These are phyloP conservation scores for Thelaira solivaga DNA, from an alignment of 2,888 invertebrate genomes.

Conservation along the genomic window DNA sequence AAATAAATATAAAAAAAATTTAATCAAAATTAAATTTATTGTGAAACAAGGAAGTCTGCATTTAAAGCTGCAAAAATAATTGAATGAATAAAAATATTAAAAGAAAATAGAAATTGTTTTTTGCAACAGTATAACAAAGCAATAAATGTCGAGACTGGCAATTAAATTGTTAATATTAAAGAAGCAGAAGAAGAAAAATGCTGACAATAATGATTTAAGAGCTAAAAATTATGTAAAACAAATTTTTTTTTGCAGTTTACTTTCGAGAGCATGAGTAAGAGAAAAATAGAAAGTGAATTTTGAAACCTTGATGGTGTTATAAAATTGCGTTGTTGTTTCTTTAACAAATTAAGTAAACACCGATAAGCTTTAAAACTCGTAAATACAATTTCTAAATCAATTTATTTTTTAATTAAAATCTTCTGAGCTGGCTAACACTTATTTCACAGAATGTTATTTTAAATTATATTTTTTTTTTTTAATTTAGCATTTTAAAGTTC, in stretches of 20 bases:
- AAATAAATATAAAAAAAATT: neutral
- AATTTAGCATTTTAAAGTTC: too few species aligned
- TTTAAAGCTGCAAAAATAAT: constrained; percentile 26
- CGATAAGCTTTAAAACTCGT: too few species aligned
- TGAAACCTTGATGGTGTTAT: too few species aligned
- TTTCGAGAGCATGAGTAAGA: neutral
- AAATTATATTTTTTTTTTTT: too few species aligned
- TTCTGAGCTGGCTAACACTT: too few species aligned
- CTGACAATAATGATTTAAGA: neutral
- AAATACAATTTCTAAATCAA: too few species aligned
- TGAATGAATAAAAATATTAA: constrained; percentile 4
- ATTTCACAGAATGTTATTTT: too few species aligned
- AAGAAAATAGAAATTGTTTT: constrained; percentile 10
- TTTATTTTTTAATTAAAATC: too few species aligned
- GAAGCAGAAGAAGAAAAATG: neutral
- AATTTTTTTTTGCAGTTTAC: neutral
- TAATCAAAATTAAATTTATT: constrained; percentile 12
- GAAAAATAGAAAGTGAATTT: neutral
- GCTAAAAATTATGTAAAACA: neutral
- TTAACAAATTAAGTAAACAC: too few species aligned
- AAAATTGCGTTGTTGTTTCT: too few species aligned
- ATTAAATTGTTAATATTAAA: neutral
- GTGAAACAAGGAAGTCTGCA: constrained; percentile 40
- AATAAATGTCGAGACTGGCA: neutral
- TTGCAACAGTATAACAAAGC: neutral